Percentiles rank a stretch among this genome's conserved stretches.
Evolutionary conservation across 1,140 invertebrate genomes (phyloP).

Genomic region (Lepidostoma basale): DNA sequence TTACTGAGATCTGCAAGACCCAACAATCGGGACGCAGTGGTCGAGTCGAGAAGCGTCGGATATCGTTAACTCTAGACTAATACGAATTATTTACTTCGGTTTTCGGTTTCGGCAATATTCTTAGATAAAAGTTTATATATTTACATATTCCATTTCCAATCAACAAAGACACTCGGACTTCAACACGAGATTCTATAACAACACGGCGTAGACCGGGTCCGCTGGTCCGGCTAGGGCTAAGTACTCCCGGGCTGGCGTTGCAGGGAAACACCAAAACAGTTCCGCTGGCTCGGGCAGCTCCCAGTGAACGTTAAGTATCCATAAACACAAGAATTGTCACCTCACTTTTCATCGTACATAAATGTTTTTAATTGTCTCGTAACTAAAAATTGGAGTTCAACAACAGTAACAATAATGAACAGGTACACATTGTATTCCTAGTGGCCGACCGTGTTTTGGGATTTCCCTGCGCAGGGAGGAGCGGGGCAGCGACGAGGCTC

Average conservation of each 20-base stretch:
- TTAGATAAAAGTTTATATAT: slow-evolving; percentile 44
- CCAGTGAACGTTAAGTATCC: neutral
- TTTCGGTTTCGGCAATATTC: slow-evolving; percentile 37
- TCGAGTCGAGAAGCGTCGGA: slow-evolving; percentile 34
- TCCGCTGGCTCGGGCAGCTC: neutral
- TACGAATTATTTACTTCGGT: slow-evolving; percentile 41
- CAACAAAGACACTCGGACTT: slow-evolving; percentile 46
- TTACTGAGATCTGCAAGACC: slow-evolving; percentile 39
- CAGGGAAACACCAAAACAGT: slow-evolving; percentile 17
- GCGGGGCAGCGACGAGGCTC: slow-evolving; percentile 38
- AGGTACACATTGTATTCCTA: slow-evolving; percentile 35
- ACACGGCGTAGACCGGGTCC: neutral
- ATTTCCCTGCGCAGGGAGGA: slow-evolving; percentile 27
- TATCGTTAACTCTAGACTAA: slow-evolving; percentile 39
- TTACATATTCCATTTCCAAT: slow-evolving; percentile 45
- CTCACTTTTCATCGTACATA: slow-evolving; percentile 10
- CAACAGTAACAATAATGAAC: slow-evolving; percentile 32
- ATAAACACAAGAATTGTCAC: slow-evolving; percentile 26
- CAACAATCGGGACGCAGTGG: slow-evolving; percentile 4
- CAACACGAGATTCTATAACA: slow-evolving; percentile 22
- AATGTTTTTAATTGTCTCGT: slow-evolving; percentile 16
- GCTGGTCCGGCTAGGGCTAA: neutral
- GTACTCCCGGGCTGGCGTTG: neutral
- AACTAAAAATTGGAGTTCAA: slow-evolving; percentile 28
- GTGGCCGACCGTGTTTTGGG: slow-evolving; percentile 23